phyloP scores from a whole-genome alignment of 2,888 invertebrate genomes.

The Callosobruchus maculatus region DNA sequence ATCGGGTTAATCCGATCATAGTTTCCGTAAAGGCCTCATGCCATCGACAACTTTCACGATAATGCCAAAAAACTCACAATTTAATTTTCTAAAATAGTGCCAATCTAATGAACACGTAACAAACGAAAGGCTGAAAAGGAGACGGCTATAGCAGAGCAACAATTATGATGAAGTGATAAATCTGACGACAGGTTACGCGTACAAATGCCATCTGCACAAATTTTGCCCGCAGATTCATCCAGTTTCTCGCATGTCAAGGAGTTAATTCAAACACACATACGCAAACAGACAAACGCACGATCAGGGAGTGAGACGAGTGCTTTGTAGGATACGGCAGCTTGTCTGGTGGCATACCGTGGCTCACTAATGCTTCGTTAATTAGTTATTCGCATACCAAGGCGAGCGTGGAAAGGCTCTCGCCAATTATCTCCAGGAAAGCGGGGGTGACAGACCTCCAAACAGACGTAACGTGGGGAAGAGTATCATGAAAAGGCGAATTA shows the following conservation, averaged over 20 bases:
- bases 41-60: too few relatives aligned
- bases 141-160: too few relatives aligned
- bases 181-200: too few relatives aligned
- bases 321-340: neutral
- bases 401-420: neutral
- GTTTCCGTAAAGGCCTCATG: too few relatives aligned
- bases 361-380: neutral
- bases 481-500: too few relatives aligned
- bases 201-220: neutral
- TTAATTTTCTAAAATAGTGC: too few relatives aligned
- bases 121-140: too few relatives aligned
- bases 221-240: neutral
- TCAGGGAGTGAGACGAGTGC: neutral
- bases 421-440: constrained; percentile 1
- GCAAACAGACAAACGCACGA: neutral
- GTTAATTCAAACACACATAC: neutral
- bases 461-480: neutral
- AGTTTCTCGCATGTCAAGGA: neutral
- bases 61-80: too few relatives aligned
- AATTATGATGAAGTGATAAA: too few relatives aligned
- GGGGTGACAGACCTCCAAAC: neutral
- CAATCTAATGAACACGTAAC: too few relatives aligned
- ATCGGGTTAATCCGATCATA: too few relatives aligned
- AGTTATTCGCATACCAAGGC: neutral
- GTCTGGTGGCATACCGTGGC: neutral